Evolutionary conservation across 2,113 vertebrate genomes (phyloP), one percentile per base, ranked within the genome.

Genomic region (Periophthalmodon schlosseri): DNA sequence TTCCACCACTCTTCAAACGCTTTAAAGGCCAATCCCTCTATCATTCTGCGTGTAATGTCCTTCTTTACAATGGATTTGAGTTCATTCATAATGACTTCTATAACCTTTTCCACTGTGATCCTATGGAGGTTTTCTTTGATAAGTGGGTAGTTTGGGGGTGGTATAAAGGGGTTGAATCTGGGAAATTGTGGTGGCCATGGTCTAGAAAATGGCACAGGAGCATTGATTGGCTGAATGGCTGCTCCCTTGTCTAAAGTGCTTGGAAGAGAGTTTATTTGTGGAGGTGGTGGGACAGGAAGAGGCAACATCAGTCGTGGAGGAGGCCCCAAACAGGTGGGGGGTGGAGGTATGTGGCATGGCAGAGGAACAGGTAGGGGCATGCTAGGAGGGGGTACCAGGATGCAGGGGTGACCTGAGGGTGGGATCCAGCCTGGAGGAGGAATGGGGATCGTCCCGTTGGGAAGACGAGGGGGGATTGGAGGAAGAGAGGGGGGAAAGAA

Each of bases 1-100:
- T 96, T 94, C 97, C 98, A 99, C 98, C 98, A 99, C 69, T 96
- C 95, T 34, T 99, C 97, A 0, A 99, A 99, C 0, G 94, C 95
- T 79, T 95, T 95, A 86, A 99, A 99, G 0, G 97, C 96, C 8
- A 96, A 93, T 56, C 96, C 95, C 87, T 99, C 98, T 12, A 97
- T 94, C 95, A 97, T 97, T 89, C 96, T 96, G 21, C 96, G 94
- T 75, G 94, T 96, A 70, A 99, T 93, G 90, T 99, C 98, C 57
- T 95, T 96, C 84, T 95, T 99, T 90, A 99, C 95, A 78, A 97
- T 96, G 28, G 93, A 95, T 89, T 95, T 97, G 2, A 99, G 94
- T 14, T 99, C 97, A 76, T 95, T 95, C 73, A 96, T 92, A 1
- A 99, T 94, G 63, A 95, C 94, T 76, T 95, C 85, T 54, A 99